Base-by-base conservation (phyloP, 2,888 invertebrate genomes). In the Drosophila neonasuta region DNA sequence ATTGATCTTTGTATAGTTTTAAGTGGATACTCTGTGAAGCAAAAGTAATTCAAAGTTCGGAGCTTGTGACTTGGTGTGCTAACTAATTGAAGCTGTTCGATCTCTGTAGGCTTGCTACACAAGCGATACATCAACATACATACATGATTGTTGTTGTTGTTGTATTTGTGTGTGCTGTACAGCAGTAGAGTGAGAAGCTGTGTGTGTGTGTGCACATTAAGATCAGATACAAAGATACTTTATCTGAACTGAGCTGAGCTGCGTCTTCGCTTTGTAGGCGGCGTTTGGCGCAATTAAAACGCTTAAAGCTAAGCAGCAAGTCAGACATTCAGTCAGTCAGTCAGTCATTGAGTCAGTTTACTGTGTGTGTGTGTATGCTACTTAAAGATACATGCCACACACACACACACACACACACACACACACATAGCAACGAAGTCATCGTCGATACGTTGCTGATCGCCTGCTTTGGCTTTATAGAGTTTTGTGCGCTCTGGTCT, bases 211-310 rank as follows among this genome's bases (percentile, higher is more conserved):
- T 72, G 77, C 77, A 77, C 87, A 88, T 87, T 86, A 88, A 88
- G 87, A 88, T 88, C 87, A 86, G 88, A 84, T 88, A 88, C 87
- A 88, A 86, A 87, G 87, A 88, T 88, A 87, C 79, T 77, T 83
- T 83, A 83, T 85, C 85, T 73, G 69, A 56, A 13, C 30, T 20
- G 55, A 45, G 68, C 67, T 67, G 71, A 61, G 76, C 65, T 62
- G 66, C 74, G 68, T 72, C 74, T 75, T 71, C 69, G 79, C 52
- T 71, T 85, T 80, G 87, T 87, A 76, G 87, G 85, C 85, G 85
- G 74, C 77, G 67, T 69, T 67, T 79, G 80, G 71, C 80, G 83
- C 87, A 86, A 83, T 87, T 86, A 86, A 81, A 81, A 81, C 82
- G 86, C 81, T 79, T 74, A 78, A 71, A 79, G 83, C 87, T 80